Evolutionary conservation across 1,140 invertebrate species (phyloP).

Genomic region (Batillaria attramentaria): DNA sequence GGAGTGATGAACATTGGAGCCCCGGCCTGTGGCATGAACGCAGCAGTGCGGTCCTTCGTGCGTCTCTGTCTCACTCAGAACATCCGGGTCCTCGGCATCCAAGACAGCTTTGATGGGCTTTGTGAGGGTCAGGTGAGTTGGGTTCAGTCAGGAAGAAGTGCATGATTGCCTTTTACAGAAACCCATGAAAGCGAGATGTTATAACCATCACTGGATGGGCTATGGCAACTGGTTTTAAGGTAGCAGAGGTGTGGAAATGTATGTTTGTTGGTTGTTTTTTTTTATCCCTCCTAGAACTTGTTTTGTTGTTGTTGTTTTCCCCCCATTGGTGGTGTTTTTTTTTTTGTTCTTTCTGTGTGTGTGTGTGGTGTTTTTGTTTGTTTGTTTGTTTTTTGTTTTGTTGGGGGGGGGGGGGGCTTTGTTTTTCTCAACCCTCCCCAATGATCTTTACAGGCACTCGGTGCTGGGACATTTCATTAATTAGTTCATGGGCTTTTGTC

Average conservation of each 20-base stretch:
- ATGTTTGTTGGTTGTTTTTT: neutral
- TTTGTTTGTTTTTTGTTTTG: neutral
- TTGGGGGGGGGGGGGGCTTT: too few species aligned
- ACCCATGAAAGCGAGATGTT: too few species aligned
- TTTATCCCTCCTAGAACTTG: neutral
- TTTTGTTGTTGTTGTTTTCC: neutral
- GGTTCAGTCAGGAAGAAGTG: neutral
- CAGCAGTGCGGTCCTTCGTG: slow-evolving; percentile 96
- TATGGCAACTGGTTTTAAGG: neutral
- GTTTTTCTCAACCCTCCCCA: too few species aligned
- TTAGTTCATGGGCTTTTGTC: neutral
- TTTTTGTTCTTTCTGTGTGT: neutral
- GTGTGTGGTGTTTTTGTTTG: neutral
- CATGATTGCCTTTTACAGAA: too few species aligned
- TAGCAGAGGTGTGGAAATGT: neutral
- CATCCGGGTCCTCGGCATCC: slow-evolving; percentile 92
- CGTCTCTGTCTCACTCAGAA: slow-evolving; percentile 92
- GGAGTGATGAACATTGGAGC: slow-evolving; percentile 99
- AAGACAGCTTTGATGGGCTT: slow-evolving; percentile 96
- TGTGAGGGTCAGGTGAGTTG: slow-evolving; percentile 85
- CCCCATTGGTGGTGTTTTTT: neutral
- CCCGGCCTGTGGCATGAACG: slow-evolving; percentile 99
- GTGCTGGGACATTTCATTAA: too few species aligned
- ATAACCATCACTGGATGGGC: too few species aligned
- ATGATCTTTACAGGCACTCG: too few species aligned